Base-by-base conservation (phyloP, 2,797 vertebrate genomes). In the Etheostoma perlongum region DNA sequence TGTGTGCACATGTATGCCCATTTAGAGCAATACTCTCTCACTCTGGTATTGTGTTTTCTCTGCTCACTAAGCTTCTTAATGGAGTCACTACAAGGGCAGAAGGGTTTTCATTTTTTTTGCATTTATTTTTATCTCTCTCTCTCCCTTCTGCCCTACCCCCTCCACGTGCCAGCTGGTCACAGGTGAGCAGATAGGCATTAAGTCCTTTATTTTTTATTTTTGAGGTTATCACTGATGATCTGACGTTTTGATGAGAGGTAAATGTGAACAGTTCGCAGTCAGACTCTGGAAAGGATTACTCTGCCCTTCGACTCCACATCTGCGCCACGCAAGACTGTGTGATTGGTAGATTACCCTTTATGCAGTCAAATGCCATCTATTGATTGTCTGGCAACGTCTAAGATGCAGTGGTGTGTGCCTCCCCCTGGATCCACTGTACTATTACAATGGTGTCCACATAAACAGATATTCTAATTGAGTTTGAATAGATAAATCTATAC, bases 61-160 rank as follows among this genome's bases (percentile, higher is more conserved):
- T 72, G 54, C 77, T 69, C 85, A 65, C 82, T 94, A 93, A 94
- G 87, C 89, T 90, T 69, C 90, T 93, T 93, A 91, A 88, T 88
- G 81, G 86, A 90, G 92, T 91, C 87, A 85, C 61, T 67, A 85
- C 89, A 91, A 91, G 89, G 90, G 82, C 84, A 92, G 88, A 89
- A 76, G 64, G 85, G 79, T 81, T 91, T 89, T 66, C 14, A 4
- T 69, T 79, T 74, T 81, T 76, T 78, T 57, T 36, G 6, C 59
- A 18, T 68, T 68, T 76, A 67, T 70, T 40, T 21, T 25, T 58
- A 40, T 40, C 10, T 40, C 36, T 18, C 40, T 44, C 52, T 30
- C 30, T 30, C 30, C 21, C n/a, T 27, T 2, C 5, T 23, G 2
- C 46, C 40, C 10, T 14, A 30, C 3, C 48, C 48, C 7, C n/a